phyloP scores from a whole-genome alignment of 2,797 vertebrate species.

The Anas acuta region DNA sequence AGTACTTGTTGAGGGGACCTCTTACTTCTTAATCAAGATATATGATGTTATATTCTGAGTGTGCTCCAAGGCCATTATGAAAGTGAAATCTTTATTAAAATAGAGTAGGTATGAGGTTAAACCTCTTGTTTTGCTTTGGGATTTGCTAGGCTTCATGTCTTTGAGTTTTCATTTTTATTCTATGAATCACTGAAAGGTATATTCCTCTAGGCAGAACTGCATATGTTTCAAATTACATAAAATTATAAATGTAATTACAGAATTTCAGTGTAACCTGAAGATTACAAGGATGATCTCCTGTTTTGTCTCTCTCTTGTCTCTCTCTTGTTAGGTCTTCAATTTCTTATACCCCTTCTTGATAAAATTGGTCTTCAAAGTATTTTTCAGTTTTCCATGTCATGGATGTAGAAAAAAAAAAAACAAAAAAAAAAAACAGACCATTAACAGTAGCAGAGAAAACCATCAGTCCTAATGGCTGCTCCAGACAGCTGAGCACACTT shows the following conservation, averaged over 20 bases:
- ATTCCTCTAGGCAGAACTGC: neutral
- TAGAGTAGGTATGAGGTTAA: neutral
- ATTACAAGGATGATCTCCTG: neutral
- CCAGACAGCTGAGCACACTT: neutral
- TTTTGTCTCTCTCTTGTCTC: neutral
- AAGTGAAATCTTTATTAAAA: neutral
- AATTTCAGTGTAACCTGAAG: neutral
- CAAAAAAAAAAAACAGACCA: neutral
- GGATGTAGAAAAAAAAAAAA: neutral
- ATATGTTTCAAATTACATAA: neutral
- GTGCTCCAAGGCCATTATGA: neutral
- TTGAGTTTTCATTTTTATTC: neutral
- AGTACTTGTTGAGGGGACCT: neutral
- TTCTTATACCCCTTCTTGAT: neutral
- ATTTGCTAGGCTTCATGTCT: neutral
- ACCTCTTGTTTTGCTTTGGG: neutral
- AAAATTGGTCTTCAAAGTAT: neutral
- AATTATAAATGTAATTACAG: neutral
- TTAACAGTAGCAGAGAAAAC: neutral
- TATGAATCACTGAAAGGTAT: neutral
- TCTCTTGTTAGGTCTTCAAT: neutral
- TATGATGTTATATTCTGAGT: neutral
- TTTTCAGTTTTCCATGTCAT: neutral
- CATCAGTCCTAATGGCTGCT: neutral
- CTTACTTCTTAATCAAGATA: neutral